Percentiles rank a stretch among this genome's conserved stretches.
Conservation (phyloP, 2,888 invertebrate species). For the Lepidochitona cinerea region DNA sequence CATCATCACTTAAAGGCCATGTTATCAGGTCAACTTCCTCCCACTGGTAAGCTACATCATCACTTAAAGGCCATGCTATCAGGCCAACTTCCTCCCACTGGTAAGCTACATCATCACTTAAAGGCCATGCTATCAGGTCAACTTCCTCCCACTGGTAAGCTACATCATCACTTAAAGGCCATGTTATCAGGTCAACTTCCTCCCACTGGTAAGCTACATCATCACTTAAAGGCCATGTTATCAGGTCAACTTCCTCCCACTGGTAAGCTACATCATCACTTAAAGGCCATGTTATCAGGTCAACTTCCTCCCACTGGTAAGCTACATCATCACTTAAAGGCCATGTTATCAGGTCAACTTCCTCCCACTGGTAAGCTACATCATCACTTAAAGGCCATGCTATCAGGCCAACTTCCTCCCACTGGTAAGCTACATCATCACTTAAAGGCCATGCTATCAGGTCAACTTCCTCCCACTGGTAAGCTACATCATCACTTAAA, state of each 20-base stretch:
- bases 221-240: neutral
- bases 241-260: neutral
- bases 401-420: neutral
- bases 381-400: neutral
- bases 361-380: neutral
- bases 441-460: neutral
- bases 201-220: neutral
- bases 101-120: no score
- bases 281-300: neutral
- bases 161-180: no score
- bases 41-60: neutral
- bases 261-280: neutral
- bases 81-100: no score
- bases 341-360: neutral
- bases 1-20: neutral
- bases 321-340: neutral
- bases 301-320: neutral
- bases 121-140: no score
- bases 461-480: neutral
- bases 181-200: neutral
- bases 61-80: neutral
- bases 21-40: neutral
- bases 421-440: neutral
- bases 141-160: no score
- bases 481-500: neutral